Evolutionary conservation across 2,113 vertebrate species (phyloP).

Genomic region (Clarias magur): DNA sequence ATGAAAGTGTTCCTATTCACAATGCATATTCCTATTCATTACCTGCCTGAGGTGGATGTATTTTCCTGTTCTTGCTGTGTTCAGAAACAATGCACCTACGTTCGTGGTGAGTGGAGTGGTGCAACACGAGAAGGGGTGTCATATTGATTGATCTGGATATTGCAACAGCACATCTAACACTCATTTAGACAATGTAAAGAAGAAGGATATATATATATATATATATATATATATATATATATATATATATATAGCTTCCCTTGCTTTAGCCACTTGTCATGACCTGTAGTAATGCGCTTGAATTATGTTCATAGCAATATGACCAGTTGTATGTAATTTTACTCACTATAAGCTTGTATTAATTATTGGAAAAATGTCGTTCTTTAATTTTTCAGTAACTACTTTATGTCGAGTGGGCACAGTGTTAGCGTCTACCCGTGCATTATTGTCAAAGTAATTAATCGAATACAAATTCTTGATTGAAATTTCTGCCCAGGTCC

Average conservation of each 20-base stretch:
- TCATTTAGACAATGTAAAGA: not conserved
- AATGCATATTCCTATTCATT: not conserved
- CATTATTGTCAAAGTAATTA: not conserved
- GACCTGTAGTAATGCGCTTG: not conserved
- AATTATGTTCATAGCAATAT: not conserved
- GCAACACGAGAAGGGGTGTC: not conserved
- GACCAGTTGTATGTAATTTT: not conserved
- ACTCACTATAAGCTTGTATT: not conserved
- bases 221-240: too few relatives aligned
- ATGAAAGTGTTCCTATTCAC: not conserved
- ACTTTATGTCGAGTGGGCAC: too few relatives aligned
- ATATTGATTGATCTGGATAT: not conserved
- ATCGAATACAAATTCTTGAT: not conserved
- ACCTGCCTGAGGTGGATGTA: not conserved
- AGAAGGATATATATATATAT: not conserved
- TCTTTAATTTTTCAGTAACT: too few relatives aligned
- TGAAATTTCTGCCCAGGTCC: conserved; percentile 76
- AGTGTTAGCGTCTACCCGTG: too few relatives aligned
- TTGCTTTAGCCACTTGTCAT: not conserved
- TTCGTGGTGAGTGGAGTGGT: not conserved
- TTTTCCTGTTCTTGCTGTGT: not conserved
- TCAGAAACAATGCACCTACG: not conserved
- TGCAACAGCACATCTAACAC: not conserved
- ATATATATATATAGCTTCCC: too few relatives aligned
- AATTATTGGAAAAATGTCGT: not conserved